These are phyloP conservation scores for Pollicipes pollicipes DNA, from an alignment of 1,140 invertebrate species.

Conservation along the genomic window DNA sequence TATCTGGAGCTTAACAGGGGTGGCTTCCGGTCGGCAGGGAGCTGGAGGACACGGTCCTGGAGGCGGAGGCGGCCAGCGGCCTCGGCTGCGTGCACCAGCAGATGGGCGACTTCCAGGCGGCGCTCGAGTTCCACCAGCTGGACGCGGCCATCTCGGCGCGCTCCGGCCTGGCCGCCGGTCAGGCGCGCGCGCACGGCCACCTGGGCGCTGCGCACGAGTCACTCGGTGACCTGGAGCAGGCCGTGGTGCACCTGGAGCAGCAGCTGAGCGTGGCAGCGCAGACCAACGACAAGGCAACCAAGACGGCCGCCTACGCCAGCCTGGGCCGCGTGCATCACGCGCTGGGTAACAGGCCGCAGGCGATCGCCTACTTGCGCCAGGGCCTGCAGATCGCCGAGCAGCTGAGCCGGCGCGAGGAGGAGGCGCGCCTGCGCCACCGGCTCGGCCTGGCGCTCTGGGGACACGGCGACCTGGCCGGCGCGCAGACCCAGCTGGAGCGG, in stretches of 20 bases:
- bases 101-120: conserved; percentile 66
- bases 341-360: conserved; percentile 62
- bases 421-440: conserved; percentile 71
- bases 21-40: conserved; percentile 37
- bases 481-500: conserved; percentile 67
- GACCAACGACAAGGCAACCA: conserved; percentile 39
- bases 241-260: conserved; percentile 67
- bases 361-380: conserved; percentile 72
- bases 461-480: conserved; percentile 59
- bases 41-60: conserved; percentile 56
- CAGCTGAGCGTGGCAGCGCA: conserved; percentile 56
- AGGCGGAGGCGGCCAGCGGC: conserved; percentile 74
- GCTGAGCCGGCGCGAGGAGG: conserved; percentile 70
- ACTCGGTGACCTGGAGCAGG: conserved; percentile 65
- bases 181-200: conserved; percentile 73
- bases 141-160: conserved; percentile 68
- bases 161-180: conserved; percentile 45
- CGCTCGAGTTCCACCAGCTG: conserved; percentile 67
- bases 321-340: conserved; percentile 66
- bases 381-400: conserved; percentile 71
- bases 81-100: conserved; percentile 78
- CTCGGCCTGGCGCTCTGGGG: conserved; percentile 74
- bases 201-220: conserved; percentile 74
- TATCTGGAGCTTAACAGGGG: too few species aligned
- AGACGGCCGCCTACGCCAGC: conserved; percentile 18